Base-by-base conservation (phyloP, 2,113 vertebrate species). In the Marcusenius ussheri region DNA sequence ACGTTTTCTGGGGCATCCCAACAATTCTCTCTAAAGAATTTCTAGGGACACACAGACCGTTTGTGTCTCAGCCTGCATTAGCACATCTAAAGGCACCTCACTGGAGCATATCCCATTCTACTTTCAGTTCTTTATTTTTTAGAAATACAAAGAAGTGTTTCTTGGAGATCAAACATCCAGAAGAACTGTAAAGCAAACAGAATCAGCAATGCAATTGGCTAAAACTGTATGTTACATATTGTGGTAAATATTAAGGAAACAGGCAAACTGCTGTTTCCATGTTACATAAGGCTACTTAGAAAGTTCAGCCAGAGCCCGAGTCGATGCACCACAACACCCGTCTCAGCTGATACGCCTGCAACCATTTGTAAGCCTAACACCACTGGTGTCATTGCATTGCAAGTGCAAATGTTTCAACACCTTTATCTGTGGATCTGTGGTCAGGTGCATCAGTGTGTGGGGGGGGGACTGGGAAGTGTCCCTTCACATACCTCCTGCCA, bases 401-500 rank as follows among this genome's bases (percentile, higher is more conserved):
- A 39, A 77, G 35, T 35, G 8, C 31, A 35, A 74, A 35, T 39
- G 70, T 31, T 39, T 17, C 35, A 19, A 77, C 21, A 35, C 4
- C n/a, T 35, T 15, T n/a, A 74, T 35, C n/a, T 74, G 66, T 70
- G 27, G 27, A 3, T 31, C 21, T 58, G 56, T n/a, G 56, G 56
- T n/a, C 77, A 83, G 77, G 2, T 85, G 83, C 17, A 85, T 24
- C 1, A 24, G 8, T 2, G 21, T n/a, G 83, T 3, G 21, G 1
- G 3, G 27, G 2, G 0, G 11, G 10, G n/a, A 39, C 46, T 3
- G 49, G 53, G 83, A 21, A n/a, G 24, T n/a, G 27, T 58, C 17
- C 27, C 39, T 17, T 27, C 47, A 70, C 90, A 27, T 97, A 99
- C 98, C 98, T 98, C 98, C 98, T 91, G 98, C 98, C 93, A 99